A percentile compares a stretch with the other conserved stretches of the same genome.
Conservation (phyloP, 2,888 invertebrate genomes). For the Athetis lepigone region DNA sequence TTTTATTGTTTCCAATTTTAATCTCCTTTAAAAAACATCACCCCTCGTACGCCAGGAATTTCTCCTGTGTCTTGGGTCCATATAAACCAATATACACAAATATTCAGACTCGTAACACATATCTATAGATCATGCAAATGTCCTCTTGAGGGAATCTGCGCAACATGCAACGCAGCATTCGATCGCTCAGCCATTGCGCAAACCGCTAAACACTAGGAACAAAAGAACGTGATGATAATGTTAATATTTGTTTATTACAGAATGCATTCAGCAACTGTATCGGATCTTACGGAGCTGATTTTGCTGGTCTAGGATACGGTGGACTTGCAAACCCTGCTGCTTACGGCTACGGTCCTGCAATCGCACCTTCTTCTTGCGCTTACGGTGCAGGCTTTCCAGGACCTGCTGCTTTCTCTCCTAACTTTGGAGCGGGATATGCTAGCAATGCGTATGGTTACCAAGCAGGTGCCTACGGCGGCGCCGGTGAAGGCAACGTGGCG, state of each 20-base stretch:
- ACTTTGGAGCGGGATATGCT: slow-evolving; percentile 12
- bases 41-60: too few relatives aligned
- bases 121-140: too few relatives aligned
- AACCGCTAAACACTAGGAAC: too few relatives aligned
- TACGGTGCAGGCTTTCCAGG: slow-evolving; percentile 19
- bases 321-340: slow-evolving; percentile 22
- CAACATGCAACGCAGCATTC: too few relatives aligned
- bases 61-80: too few relatives aligned
- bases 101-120: too few relatives aligned
- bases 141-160: too few relatives aligned
- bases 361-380: slow-evolving; percentile 6
- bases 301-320: slow-evolving; percentile 7
- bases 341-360: slow-evolving; percentile 12
- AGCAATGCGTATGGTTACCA: slow-evolving; percentile 25
- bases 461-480: slow-evolving; percentile 44
- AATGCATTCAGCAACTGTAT: slow-evolving; percentile 24
- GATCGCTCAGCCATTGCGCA: too few relatives aligned
- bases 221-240: too few relatives aligned
- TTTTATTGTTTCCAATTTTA: too few relatives aligned
- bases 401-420: slow-evolving; percentile 17
- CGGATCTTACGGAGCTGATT: slow-evolving; percentile 21
- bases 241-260: slow-evolving; percentile 19
- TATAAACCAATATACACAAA: too few relatives aligned
- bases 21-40: too few relatives aligned
- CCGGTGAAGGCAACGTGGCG: slow-evolving; percentile 56